A percentile compares a stretch with the other conserved stretches of the same genome.
phyloP scores from a whole-genome alignment of 2,113 vertebrate genomes.

The Hyperopisus bebe region DNA sequence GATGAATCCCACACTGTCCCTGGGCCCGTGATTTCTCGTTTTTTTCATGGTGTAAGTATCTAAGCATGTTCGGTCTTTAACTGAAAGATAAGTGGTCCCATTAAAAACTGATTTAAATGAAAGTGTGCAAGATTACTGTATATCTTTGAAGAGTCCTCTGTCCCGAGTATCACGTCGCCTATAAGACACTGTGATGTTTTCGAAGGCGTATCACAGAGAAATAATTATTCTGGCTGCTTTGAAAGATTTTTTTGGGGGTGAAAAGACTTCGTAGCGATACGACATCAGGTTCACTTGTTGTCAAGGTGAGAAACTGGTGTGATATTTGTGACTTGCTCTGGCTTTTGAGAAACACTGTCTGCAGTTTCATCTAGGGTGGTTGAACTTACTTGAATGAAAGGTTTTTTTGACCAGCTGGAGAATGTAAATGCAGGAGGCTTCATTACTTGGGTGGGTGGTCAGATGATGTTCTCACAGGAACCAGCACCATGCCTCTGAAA shows the following conservation, averaged over 20 bases:
- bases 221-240: neutral
- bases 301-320: neutral
- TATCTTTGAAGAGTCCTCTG: constrained; percentile 48
- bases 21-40: neutral
- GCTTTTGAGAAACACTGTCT: neutral
- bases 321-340: neutral
- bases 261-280: neutral
- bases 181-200: neutral
- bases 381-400: neutral
- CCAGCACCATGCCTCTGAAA: neutral
- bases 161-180: constrained; percentile 32
- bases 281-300: neutral
- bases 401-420: neutral
- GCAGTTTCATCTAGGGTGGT: neutral
- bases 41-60: neutral
- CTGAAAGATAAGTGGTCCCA: constrained; percentile 8
- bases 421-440: neutral
- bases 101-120: constrained; percentile 5
- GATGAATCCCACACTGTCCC: neutral
- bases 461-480: neutral
- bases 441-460: neutral
- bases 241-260: neutral
- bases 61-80: constrained; percentile 5
- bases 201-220: neutral
- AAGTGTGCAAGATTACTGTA: constrained; percentile 4